A percentile compares a stretch with the other conserved stretches of the same genome.
Evolutionary conservation across 2,797 vertebrate genomes (phyloP).

Genomic region (Chrosomus eos): DNA sequence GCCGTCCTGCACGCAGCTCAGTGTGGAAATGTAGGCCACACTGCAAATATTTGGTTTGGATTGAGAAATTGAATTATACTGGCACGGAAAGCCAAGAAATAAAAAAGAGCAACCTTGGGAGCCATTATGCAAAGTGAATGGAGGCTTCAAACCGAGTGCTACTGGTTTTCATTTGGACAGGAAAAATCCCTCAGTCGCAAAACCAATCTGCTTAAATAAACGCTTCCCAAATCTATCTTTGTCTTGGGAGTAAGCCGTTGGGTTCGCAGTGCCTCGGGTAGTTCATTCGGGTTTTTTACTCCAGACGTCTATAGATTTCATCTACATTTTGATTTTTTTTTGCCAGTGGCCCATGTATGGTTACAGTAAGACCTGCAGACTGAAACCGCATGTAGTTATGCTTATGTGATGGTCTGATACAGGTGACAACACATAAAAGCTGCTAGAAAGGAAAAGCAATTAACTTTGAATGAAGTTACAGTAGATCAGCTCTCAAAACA

Average conservation of each 20-base stretch:
- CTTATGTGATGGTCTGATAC: conserved; percentile 41
- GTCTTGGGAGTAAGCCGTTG: conserved; percentile 38
- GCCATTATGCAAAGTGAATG: conserved; percentile 80
- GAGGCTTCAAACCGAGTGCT: conserved; percentile 76
- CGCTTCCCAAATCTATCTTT: conserved; percentile 66
- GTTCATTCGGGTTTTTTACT: conserved; percentile 18
- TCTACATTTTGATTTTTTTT: conserved; percentile 47
- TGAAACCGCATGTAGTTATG: conserved; percentile 8
- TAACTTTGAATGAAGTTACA: conserved; percentile 6
- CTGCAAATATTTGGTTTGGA: conserved; percentile 83
- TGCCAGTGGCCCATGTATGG: conserved; percentile 1
- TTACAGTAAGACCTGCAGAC: not conserved
- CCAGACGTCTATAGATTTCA: conserved; percentile 38
- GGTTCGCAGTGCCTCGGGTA: conserved; percentile 31
- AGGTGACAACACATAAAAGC: conserved; percentile 25
- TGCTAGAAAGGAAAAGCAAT: conserved; percentile 3
- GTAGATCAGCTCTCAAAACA: not conserved
- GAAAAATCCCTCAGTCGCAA: conserved; percentile 60
- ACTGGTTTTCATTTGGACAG: conserved; percentile 76
- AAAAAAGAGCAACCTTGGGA: conserved; percentile 78
- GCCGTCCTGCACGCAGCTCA: conserved; percentile 65
- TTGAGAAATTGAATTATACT: conserved; percentile 80
- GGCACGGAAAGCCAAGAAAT: conserved; percentile 74
- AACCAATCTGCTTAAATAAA: conserved; percentile 74
- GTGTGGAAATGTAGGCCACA: conserved; percentile 77